Conservation (phyloP, 2,888 invertebrate species). For the Tetropium fuscum region DNA sequence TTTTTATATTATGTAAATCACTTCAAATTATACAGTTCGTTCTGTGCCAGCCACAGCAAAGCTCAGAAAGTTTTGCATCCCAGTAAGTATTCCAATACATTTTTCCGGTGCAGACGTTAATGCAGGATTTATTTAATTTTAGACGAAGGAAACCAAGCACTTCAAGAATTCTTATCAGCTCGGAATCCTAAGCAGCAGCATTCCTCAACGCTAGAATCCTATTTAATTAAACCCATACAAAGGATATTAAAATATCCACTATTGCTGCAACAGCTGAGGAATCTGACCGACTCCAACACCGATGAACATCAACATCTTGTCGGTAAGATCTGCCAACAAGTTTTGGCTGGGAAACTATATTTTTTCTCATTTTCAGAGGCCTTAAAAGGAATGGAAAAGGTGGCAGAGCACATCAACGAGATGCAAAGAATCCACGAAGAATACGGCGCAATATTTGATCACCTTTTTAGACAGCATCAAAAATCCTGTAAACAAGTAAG, state of each 20-base stretch:
- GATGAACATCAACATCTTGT: slow-evolving; percentile 96
- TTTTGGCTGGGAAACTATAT: neutral
- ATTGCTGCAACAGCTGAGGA: slow-evolving; percentile 92
- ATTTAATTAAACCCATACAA: slow-evolving; percentile 98
- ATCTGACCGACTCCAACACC: slow-evolving; percentile 91
- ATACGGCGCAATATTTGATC: slow-evolving; percentile 98
- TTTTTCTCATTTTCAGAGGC: slow-evolving; percentile 74
- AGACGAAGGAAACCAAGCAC: slow-evolving; percentile 96
- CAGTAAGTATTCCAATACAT: slow-evolving; percentile 75
- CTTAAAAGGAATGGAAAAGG: slow-evolving; percentile 97
- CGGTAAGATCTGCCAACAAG: slow-evolving; percentile 69
- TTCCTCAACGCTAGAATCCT: slow-evolving; percentile 96
- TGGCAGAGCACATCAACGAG: slow-evolving; percentile 99
- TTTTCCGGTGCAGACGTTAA: slow-evolving; percentile 11
- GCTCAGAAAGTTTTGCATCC: slow-evolving; percentile 98
- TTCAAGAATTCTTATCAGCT: slow-evolving; percentile 94
- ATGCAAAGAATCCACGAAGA: slow-evolving; percentile 99
- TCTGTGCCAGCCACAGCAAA: slow-evolving; percentile 98
- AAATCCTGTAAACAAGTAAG: slow-evolving; percentile 89
- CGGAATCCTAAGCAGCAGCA: slow-evolving; percentile 97
- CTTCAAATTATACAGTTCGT: slow-evolving; percentile 98
- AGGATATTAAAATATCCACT: slow-evolving; percentile 97
- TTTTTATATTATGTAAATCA: slow-evolving; percentile 98
- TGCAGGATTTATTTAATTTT: slow-evolving; percentile 45
- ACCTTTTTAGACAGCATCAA: slow-evolving; percentile 94